A percentile compares a stretch with the other conserved stretches of the same genome.
Conservation (phyloP, 2,113 vertebrate genomes). For the Gambusia holbrooki region DNA sequence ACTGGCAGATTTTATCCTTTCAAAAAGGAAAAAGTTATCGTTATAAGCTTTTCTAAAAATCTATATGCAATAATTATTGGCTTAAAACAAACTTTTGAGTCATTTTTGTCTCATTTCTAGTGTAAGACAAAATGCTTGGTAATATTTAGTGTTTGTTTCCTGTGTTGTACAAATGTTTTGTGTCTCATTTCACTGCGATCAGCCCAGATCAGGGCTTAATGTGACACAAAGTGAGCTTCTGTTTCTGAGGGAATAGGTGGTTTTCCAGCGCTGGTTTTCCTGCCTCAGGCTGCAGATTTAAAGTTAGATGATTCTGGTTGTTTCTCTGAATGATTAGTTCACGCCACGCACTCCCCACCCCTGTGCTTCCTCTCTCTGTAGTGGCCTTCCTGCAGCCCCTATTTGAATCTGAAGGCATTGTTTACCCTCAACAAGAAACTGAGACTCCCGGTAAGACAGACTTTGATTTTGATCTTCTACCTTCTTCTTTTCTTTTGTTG, state of each 20-base stretch:
- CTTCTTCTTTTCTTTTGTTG: conserved; percentile 38
- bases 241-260: background rate
- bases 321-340: conserved; percentile 72
- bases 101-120: no score
- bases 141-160: conserved; percentile 8
- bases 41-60: no score
- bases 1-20: no score
- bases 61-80: no score
- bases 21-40: no score
- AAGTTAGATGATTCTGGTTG: conserved; percentile 63
- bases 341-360: conserved; percentile 72
- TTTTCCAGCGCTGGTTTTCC: background rate
- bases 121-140: no score
- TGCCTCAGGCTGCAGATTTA: conserved; percentile 29
- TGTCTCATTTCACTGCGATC: conserved; percentile 9
- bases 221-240: background rate
- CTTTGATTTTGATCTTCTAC: conserved; percentile 74
- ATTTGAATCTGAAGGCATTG: conserved; percentile 81
- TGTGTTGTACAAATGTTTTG: conserved; percentile 12
- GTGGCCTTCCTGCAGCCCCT: conserved; percentile 81
- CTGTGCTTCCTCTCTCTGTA: conserved; percentile 81
- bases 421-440: conserved; percentile 80
- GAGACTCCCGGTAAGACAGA: conserved; percentile 80
- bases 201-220: background rate
- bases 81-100: no score